Evolutionary conservation across 2,113 vertebrate species (phyloP), one percentile per base, ranked within the genome.

Genomic region (Numenius arquata): DNA sequence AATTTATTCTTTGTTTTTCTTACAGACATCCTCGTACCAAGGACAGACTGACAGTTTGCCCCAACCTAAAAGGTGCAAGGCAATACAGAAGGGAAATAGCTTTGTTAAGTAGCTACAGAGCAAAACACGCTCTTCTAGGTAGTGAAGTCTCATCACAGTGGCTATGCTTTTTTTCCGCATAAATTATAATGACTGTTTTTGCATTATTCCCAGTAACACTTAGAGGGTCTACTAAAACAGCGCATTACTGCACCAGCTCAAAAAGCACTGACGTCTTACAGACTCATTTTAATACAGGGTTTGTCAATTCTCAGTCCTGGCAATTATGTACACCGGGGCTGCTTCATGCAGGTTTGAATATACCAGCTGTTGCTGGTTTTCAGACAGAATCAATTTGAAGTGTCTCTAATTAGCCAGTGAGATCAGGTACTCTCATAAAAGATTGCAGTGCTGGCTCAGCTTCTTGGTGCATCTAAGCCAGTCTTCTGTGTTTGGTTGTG

Each of bases 361-460:
- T 23, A 84, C 43, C 90, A 95, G 79, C 83, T 96, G 73, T 61
- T 89, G 61, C 53, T 94, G n/a, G 68, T 34, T 48, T 87, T 84
- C 68, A n/a, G 36, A 84, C 85, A 65, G 68, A 92, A 81, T 86
- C 30, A 20, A 9, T 89, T 91, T 61, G 30, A 76, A 92, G 68
- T 81, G 73, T 79, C 76, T 86, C 65, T 90, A 93, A 94, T 96
- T 93, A 95, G 48, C 36, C 61, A 53, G 70, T 27, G 43, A 81
- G 83, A 95, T 92, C 79, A 86, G 85, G 68, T 87, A 61, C 52
- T 91, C 59, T 91, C 80, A 86, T 53, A 55, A 89, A 76, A 70
- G 71, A 43, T 9, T 73, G 83, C 73, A 81, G 70, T 10, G 5
- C 36, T 90, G 34, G 72, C 67, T 83, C 23, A 48, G 45, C 34